Evolutionary conservation across 2,888 invertebrate species (phyloP).

Genomic region (Drosophila silvestris): DNA sequence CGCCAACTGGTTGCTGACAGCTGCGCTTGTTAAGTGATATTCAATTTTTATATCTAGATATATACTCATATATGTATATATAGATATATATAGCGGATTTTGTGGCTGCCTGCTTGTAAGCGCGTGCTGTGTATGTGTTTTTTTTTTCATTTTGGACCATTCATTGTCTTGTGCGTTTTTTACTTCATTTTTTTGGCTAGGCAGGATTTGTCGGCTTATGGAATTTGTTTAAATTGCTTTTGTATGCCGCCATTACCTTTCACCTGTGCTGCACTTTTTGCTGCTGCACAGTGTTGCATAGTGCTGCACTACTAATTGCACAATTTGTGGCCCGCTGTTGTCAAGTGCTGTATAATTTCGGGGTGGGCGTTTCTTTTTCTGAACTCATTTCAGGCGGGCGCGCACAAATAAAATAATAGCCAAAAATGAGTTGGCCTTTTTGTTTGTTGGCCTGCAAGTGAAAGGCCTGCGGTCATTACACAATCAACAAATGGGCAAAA

Average conservation of each 20-base stretch:
- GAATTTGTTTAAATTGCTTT: conserved; percentile 47
- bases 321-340: conserved; percentile 49
- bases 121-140: conserved; percentile 34
- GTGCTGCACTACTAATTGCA: conserved; percentile 71
- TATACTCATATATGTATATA: conserved; percentile 15
- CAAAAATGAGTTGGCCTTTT: conserved; percentile 69
- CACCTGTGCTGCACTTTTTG: conserved; percentile 40
- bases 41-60: conserved; percentile 65
- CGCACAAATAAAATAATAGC: conserved; percentile 67
- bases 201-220: conserved; percentile 59
- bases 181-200: conserved; percentile 22
- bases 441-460: conserved; percentile 65
- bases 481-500: conserved; percentile 48
- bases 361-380: conserved; percentile 66
- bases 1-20: conserved; percentile 73
- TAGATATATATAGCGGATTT: conserved; percentile 18
- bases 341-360: conserved; percentile 65
- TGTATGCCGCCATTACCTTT: conserved; percentile 44
- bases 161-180: conserved; percentile 29
- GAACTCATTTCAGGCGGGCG: conserved; percentile 69
- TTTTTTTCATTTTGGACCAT: conserved; percentile 9
- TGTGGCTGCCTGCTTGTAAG: conserved; percentile 18
- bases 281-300: conserved; percentile 21
- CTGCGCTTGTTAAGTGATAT: conserved; percentile 78
- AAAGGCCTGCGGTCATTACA: conserved; percentile 75